Conservation (phyloP, 2,113 vertebrate genomes). For the Sphyrna mokarran region DNA sequence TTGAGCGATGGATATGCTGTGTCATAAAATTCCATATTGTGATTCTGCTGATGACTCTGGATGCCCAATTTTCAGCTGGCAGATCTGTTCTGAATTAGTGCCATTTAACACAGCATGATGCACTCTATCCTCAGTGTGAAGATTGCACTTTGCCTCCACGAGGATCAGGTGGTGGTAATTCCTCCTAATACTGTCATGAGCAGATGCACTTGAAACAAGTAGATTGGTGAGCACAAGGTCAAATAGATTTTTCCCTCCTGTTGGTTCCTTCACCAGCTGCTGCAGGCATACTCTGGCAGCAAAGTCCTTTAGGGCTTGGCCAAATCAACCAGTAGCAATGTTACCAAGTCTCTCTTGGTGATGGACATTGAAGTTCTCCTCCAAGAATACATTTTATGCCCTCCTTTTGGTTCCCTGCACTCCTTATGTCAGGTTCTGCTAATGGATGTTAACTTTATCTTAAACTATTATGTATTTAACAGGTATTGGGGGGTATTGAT, state of each 20-base stretch:
- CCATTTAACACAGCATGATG: neutral
- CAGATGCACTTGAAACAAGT: neutral
- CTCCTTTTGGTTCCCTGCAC: neutral
- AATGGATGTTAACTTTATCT: no score
- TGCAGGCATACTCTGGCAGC: neutral
- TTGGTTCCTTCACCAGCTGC: neutral
- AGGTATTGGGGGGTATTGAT: no score
- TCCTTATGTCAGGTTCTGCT: neutral
- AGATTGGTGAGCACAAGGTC: neutral
- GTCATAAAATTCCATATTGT: no score
- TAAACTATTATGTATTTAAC: no score
- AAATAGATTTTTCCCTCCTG: neutral
- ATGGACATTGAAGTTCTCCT: neutral
- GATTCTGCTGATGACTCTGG: neutral
- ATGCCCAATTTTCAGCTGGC: neutral
- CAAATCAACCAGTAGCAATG: neutral
- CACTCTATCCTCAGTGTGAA: neutral
- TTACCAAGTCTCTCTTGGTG: neutral
- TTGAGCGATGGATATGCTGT: no score
- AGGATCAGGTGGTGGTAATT: neutral
- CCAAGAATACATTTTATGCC: neutral
- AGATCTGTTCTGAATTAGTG: neutral
- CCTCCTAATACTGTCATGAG: neutral
- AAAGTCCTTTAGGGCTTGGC: neutral
- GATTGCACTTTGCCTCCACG: neutral